These are phyloP conservation scores for Acronicta psi DNA, from an alignment of 2,888 invertebrate genomes.

Conservation along the genomic window DNA sequence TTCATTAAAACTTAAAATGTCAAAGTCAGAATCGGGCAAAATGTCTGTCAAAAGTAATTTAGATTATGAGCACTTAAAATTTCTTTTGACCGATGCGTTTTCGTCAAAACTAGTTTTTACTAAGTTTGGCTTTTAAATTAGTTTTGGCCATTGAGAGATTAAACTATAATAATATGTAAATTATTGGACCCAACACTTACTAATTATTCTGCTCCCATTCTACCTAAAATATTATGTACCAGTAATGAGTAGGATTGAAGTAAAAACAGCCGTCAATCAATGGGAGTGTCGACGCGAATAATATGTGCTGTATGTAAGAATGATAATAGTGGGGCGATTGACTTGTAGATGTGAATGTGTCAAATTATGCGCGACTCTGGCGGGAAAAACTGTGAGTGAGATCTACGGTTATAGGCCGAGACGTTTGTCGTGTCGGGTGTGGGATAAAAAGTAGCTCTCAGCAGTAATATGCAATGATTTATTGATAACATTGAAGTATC, in stretches of 20 bases:
- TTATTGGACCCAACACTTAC: background rate
- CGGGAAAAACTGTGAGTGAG: constrained; percentile 20
- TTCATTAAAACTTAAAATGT: no score
- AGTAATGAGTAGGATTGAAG: constrained; percentile 6
- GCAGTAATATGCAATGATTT: background rate
- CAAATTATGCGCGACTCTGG: constrained; percentile 23
- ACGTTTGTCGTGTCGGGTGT: background rate
- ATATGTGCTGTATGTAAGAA: constrained; percentile 24
- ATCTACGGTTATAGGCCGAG: constrained; percentile 4
- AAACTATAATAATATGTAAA: no score
- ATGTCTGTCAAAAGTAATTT: no score
- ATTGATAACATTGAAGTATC: no score
- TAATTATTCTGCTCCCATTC: constrained; percentile 10
- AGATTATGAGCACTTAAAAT: no score
- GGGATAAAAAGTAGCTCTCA: constrained; percentile 1
- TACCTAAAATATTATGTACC: background rate
- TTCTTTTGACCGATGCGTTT: no score
- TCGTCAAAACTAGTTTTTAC: no score
- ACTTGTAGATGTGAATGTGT: constrained; percentile 44
- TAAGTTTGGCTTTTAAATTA: no score
- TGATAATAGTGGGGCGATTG: constrained; percentile 37
- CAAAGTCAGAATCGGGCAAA: no score
- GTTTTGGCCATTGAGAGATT: no score
- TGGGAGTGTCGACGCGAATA: constrained; percentile 17
- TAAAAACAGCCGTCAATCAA: constrained; percentile 22